Evolutionary conservation across 2,113 vertebrate species (phyloP).

Genomic region (Lota lota): DNA sequence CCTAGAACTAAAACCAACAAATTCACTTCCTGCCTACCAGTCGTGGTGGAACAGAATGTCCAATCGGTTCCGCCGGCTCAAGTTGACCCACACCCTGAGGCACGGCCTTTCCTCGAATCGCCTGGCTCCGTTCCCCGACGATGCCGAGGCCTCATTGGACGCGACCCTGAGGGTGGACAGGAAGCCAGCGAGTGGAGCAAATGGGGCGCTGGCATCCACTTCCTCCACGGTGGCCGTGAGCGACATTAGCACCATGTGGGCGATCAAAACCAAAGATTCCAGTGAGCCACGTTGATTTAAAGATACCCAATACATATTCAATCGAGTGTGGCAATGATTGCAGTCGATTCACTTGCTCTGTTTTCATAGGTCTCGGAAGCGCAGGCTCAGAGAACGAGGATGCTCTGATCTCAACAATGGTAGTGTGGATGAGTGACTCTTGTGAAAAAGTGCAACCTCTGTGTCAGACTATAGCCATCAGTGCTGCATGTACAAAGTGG

Average conservation of each 20-base stretch:
- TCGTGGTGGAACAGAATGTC: conserved; percentile 99
- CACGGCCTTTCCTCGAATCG: conserved; percentile 86
- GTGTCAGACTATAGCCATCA: too few relatives aligned
- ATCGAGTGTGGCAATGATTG: too few relatives aligned
- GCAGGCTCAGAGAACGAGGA: conserved; percentile 81
- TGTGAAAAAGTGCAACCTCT: too few relatives aligned
- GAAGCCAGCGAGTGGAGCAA: conserved; percentile 48
- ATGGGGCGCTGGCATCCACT: conserved; percentile 21
- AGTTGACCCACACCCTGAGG: conserved; percentile 89
- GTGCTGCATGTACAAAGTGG: too few relatives aligned
- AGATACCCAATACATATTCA: too few relatives aligned
- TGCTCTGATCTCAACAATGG: conserved; percentile 88
- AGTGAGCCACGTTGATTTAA: conserved; percentile 66
- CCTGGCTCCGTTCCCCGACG: conserved; percentile 83
- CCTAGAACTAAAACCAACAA: too few relatives aligned
- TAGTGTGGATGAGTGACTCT: conserved; percentile 45
- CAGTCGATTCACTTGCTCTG: not conserved
- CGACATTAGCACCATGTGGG: conserved; percentile 70
- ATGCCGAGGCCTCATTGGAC: conserved; percentile 75
- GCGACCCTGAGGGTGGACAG: conserved; percentile 81
- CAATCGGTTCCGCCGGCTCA: conserved; percentile 93
- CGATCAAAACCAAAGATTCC: conserved; percentile 69
- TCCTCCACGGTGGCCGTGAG: conserved; percentile 41
- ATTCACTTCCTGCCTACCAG: conserved; percentile 56
- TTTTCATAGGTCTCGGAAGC: conserved; percentile 74